These are phyloP conservation scores for Pseudochromis fuscus DNA, from an alignment of 2,797 vertebrate genomes.

Conservation along the genomic window DNA sequence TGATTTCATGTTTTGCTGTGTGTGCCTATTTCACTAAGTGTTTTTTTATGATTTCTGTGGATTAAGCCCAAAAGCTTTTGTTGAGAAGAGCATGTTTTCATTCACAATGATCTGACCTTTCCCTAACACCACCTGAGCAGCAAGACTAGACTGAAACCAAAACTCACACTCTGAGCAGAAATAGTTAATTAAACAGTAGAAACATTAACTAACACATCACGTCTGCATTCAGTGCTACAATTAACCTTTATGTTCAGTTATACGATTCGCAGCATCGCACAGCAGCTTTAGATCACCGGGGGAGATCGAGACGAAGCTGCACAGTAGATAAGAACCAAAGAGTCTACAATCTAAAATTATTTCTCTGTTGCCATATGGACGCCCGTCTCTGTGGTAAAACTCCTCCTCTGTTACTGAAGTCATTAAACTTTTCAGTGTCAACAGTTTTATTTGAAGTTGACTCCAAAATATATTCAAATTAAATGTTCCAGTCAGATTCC, in stretches of 20 bases:
- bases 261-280: conserved; percentile 17
- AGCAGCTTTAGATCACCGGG: conserved; percentile 3
- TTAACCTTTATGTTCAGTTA: conserved; percentile 44
- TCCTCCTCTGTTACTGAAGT: conserved; percentile 6
- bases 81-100: conserved; percentile 23
- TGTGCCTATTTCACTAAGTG: conserved; percentile 25
- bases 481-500: no score
- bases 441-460: conserved; percentile 35
- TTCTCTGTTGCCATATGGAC: not conserved
- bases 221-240: conserved; percentile 9
- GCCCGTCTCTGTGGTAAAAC: not conserved
- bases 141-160: conserved; percentile 15
- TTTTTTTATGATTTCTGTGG: conserved; percentile 36
- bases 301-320: not conserved
- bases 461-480: no score
- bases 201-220: conserved; percentile 13
- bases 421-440: conserved; percentile 52
- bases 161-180: conserved; percentile 1
- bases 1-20: conserved; percentile 15
- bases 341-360: not conserved
- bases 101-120: conserved; percentile 47
- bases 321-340: not conserved
- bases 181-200: conserved; percentile 20
- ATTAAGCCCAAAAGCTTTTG: conserved; percentile 36
- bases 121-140: conserved; percentile 3